Evolutionary conservation across 2,113 vertebrate genomes (phyloP).

Genomic region (Tragelaphus scriptus): DNA sequence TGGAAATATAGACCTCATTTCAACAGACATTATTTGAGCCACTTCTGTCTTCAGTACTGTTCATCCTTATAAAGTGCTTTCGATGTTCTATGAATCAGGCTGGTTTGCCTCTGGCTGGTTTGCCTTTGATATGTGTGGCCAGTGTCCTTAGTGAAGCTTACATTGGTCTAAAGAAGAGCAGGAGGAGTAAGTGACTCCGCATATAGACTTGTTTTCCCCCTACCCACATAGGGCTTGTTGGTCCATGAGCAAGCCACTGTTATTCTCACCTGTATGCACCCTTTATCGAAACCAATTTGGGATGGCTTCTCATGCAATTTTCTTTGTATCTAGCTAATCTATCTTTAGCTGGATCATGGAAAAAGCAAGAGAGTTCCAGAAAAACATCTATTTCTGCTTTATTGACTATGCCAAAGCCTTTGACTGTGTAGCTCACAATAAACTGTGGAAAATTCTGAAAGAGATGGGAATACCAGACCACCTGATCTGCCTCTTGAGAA

Average conservation of each 20-base stretch:
- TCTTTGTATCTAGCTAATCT: background rate
- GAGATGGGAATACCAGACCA: no score
- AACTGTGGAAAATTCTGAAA: no score
- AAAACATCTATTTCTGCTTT: no score
- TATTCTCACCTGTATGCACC: background rate
- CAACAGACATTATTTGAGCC: background rate
- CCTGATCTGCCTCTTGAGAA: no score
- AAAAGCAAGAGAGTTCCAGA: no score
- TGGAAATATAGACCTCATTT: background rate
- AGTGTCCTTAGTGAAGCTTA: background rate
- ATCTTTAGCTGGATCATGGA: background rate
- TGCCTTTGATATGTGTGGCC: background rate
- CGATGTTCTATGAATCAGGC: background rate
- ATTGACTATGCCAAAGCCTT: no score
- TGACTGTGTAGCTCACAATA: no score
- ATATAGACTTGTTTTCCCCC: background rate
- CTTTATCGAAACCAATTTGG: background rate
- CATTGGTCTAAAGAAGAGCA: background rate
- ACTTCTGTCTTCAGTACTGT: background rate
- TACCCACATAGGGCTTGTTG: background rate
- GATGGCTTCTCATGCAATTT: no score
- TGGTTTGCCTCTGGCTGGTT: background rate
- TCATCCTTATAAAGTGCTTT: background rate
- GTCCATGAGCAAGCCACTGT: background rate
- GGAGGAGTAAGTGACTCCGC: background rate